Evolutionary conservation across 37 sponge, comb jelly and placozoan species (phyloP), one percentile per base, ranked within the genome.

Genomic region (Dysidea cf. avara): DNA sequence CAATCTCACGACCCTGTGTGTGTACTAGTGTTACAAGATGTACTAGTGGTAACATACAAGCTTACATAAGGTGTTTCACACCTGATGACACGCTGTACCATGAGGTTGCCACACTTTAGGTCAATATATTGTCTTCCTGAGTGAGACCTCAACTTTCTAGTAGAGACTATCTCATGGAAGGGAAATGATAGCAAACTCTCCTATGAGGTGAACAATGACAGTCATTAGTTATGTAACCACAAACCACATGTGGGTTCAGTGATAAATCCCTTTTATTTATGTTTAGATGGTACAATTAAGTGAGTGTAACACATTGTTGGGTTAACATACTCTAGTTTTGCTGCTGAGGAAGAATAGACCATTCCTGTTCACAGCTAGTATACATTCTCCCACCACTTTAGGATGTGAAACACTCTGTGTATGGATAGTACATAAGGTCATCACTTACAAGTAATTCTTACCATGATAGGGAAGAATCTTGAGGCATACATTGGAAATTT

Each of bases 31-130:
- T 49, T 2, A 53, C 30, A 12, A 18, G 1, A 7, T 7, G 14
- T 11, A 6, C 5, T 5, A 25, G 29, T 7, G 38, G 6, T 9
- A 43, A 5, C 5, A 9, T 43, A 9, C 9, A 34, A 35, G 37
- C 86, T 71, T 48, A 85, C 86, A 39, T 72, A 72, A 5, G 77
- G 89, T 49, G 89, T 88, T 37, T 88, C 83, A 66, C 76, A 80
- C 16, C 83, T 83, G 6, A 77, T 69, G 30, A 88, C 61, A 17
- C 74, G 71, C 36, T 83, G 83, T 24, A 65, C 35, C 89, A 88
- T 77, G 56, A 88, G 63, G 36, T 77, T 83, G 51, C 89, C 89
- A 67, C 72, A 83, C 53, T 83, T 88, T 53, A 88, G 70, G 56
- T 88, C 89, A 43, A 83, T 60, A 34, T 59, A 88, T 65, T 83